Conservation (phyloP, 2,888 invertebrate genomes). For the Lypha dubia region DNA sequence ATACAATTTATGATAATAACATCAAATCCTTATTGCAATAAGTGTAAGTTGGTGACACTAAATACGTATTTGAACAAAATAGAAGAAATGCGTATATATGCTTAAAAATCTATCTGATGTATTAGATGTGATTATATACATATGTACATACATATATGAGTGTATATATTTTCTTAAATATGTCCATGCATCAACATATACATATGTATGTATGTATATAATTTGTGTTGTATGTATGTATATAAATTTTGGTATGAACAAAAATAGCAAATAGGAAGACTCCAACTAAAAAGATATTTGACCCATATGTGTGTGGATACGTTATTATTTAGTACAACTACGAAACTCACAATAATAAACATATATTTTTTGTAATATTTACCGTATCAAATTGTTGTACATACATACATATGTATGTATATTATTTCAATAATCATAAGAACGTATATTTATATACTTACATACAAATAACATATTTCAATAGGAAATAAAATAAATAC, state of each 20-base stretch:
- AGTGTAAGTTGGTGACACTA: conserved; percentile 45
- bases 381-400: too few species aligned
- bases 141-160: conserved; percentile 20
- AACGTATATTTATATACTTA: too few species aligned
- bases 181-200: too few species aligned
- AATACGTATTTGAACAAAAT: conserved; percentile 35
- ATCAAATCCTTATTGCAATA: conserved; percentile 22
- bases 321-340: conserved; percentile 39
- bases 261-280: conserved; percentile 9
- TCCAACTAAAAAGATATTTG: conserved; percentile 32
- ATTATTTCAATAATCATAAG: too few species aligned
- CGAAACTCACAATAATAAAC: conserved; percentile 23
- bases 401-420: too few species aligned
- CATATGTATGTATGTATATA: conserved; percentile 12
- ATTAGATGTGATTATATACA: conserved; percentile 35
- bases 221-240: conserved; percentile 17
- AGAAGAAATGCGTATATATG: conserved; percentile 18
- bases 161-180: neutral
- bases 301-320: conserved; percentile 20
- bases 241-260: conserved; percentile 41
- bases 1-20: conserved; percentile 20
- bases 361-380: conserved; percentile 39
- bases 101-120: conserved; percentile 53
- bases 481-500: conserved; percentile 24
- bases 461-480: conserved; percentile 23